Percentiles rank a stretch among this genome's conserved stretches.
Evolutionary conservation across 2,797 vertebrate species (phyloP).

Genomic region (Petrocephalus schoutedeni): DNA sequence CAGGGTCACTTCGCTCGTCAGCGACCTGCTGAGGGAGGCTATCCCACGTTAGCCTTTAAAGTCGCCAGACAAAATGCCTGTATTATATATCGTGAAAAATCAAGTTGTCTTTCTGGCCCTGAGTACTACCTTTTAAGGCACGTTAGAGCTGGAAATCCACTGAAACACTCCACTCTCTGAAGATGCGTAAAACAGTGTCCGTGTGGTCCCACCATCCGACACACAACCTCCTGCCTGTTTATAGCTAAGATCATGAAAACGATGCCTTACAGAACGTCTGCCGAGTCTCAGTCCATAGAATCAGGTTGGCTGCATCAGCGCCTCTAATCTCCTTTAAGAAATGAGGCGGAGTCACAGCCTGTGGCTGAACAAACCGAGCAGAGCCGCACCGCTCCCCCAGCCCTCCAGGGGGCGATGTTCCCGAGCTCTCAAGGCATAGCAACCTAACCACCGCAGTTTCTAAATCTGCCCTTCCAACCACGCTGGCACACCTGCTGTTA

Average conservation of each 20-base stretch:
- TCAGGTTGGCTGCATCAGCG: neutral
- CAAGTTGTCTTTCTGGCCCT: neutral
- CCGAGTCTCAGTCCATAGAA: neutral
- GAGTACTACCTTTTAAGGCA: neutral
- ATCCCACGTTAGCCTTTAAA: neutral
- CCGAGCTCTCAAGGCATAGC: neutral
- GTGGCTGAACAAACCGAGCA: neutral
- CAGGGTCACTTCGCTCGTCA: neutral
- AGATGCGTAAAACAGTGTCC: neutral
- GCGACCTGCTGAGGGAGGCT: neutral
- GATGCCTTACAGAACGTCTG: neutral
- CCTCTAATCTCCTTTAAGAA: neutral
- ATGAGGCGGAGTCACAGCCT: neutral
- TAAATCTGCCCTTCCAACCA: neutral
- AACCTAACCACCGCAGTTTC: neutral
- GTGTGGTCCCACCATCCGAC: neutral
- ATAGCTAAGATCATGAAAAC: neutral
- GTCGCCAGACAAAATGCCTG: neutral
- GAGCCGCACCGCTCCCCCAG: neutral
- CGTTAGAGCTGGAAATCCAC: neutral
- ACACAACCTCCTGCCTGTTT: neutral
- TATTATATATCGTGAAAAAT: neutral
- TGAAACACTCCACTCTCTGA: neutral
- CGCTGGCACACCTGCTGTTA: neutral
- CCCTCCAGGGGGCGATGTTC: neutral